Evolutionary conservation across 2,113 vertebrate genomes (phyloP), one percentile per base, ranked within the genome.

Genomic region (Sardina pilchardus): DNA sequence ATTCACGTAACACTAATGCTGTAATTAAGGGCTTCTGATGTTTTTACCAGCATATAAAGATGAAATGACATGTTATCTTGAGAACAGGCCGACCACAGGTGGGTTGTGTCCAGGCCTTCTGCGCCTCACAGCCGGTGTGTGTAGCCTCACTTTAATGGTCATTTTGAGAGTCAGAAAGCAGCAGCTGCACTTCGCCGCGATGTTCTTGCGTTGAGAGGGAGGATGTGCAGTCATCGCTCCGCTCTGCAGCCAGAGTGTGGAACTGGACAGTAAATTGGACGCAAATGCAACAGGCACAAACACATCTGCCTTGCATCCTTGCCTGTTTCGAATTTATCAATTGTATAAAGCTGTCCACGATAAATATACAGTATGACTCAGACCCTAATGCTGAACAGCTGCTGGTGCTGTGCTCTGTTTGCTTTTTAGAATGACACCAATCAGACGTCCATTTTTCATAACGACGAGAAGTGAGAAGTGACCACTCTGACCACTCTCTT

Each of bases 281-380:
- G 10, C 26, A 5, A 78, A 78, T 78, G 71, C 34, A 7, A 59
- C 21, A 59, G 53, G 53, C 53, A 82, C n/a, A 59, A 75, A 87
- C 82, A 81, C 81, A 83, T 75, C 82, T 90, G 82, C 84, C 85
- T 81, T 2, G 16, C 71, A 85, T 44, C 71, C 83, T 82, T 86
- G 63, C 53, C 80, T 26, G 30, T 43, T 84, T 83, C 48, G 26
- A 83, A 67, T 83, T 82, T 30, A 30, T 81, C 86, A 81, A 59
- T 1, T 78, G 10, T 36, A 75, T 30, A 82, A 45, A 47, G 81
- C 39, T 87, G 45, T 85, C 42, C 24, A 82, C 44, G 67, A 82
- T 85, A 90, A 84, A 90, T 82, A 87, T 88, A n/a, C n/a, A n/a
- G n/a, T n/a, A 87, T 84, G 10, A 88, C 83, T 19, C 26, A 30